Evolutionary conservation across 2,113 vertebrate species (phyloP).

Genomic region (Leptobrachium leishanense): DNA sequence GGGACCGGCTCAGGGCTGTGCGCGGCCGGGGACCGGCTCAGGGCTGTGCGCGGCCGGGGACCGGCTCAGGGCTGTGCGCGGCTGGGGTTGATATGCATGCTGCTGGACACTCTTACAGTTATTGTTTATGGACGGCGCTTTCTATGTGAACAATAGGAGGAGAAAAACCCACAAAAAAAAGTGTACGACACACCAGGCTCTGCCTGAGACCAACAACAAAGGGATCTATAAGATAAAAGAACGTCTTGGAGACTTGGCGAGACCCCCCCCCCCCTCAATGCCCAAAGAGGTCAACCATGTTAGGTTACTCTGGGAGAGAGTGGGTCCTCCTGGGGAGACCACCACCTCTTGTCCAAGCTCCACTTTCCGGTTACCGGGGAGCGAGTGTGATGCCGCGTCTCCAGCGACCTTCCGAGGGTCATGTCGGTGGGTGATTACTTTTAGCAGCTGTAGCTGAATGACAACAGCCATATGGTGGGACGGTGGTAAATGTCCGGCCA

Average conservation of each 20-base stretch:
- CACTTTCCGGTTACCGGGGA: no score
- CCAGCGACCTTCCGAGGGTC: no score
- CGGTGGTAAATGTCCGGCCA: background rate
- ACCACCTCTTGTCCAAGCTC: no score
- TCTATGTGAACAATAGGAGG: background rate
- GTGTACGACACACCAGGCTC: background rate
- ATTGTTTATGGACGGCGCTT: background rate
- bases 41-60: background rate
- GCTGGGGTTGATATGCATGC: conserved; percentile 26
- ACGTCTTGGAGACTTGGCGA: no score
- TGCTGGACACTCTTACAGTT: background rate
- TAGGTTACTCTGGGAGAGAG: no score
- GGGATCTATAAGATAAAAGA: background rate
- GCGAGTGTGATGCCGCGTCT: no score
- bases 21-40: no score
- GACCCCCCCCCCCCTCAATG: no score
- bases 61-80: background rate
- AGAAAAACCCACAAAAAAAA: background rate
- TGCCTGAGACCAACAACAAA: background rate
- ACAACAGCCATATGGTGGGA: conserved; percentile 10
- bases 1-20: no score
- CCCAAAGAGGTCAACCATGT: no score
- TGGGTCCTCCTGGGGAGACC: no score
- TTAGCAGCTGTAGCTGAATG: conserved; percentile 39
- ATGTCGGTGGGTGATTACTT: conserved; percentile 1